Base-by-base conservation (phyloP, 2,797 vertebrate genomes). In the Gymnoscopelus braueri region DNA sequence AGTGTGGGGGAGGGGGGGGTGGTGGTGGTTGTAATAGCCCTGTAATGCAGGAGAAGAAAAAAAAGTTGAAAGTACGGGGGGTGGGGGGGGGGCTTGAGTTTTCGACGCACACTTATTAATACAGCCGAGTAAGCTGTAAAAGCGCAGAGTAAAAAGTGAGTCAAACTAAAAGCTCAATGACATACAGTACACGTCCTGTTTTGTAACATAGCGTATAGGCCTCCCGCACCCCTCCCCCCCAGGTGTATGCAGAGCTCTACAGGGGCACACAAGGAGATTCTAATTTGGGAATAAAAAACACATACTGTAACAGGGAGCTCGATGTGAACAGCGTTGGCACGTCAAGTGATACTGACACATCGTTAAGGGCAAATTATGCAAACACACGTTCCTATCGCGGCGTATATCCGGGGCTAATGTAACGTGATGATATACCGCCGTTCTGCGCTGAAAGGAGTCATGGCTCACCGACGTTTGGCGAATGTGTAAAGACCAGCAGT, bases 271-370 rank as follows among this genome's bases (percentile, higher is more conserved):
- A 39, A 39, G 39, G 39, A 39, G 39, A 39, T 39, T 39, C 39
- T 39, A 39, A 39, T 15, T 0, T 32, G 57, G 51, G 67, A 6
- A 6, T 19, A 62, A 64, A 55, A 4, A 15, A 49, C 32, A 54
- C 68, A 47, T 23, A n/a, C n/a, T n/a, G n/a, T n/a, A 74, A 44
- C 52, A 10, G 39, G 58, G 29, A 57, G 32, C 39, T 60, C 57
- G 60, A 76, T 60, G 77, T 65, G 71, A 75, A 4, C n/a, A 19
- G 60, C 67, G 0, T 32, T 65, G 80, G 65, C 67, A 77, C 35
- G 7, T 57, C 51, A 59, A 60, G 35, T 13, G 47, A 73, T 39
- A 39, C 39, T 1, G 6, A 39, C 6, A 8, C 6, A 39, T 39
- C 6, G 8, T 6, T 7, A 9, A 39, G 39, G 7, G 8, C 39